These are phyloP conservation scores for Jordanella pulchra DNA, from an alignment of 2,797 vertebrate species.

Conservation along the genomic window DNA sequence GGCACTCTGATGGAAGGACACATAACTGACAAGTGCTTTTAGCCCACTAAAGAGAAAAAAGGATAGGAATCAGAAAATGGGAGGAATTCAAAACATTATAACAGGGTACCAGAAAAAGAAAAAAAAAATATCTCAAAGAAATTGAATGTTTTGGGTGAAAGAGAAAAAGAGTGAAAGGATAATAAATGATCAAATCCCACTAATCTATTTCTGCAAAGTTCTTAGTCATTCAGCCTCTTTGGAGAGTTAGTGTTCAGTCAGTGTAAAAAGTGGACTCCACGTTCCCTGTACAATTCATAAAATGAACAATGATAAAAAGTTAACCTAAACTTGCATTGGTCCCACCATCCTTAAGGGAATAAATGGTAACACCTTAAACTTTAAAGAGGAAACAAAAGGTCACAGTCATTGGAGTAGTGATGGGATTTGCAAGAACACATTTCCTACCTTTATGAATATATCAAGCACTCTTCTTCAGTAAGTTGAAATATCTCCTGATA, in stretches of 20 bases:
- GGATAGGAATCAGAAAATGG: conserved; percentile 20
- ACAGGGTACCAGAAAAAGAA: conserved; percentile 1
- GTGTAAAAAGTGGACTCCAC: conserved; percentile 1
- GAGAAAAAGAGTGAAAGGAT: conserved; percentile 14
- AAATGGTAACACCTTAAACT: conserved; percentile 51
- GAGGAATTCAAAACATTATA: conserved; percentile 23
- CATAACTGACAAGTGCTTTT: conserved; percentile 48
- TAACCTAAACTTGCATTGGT: conserved; percentile 20
- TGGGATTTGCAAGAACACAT: conserved; percentile 49
- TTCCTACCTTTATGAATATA: conserved; percentile 36
- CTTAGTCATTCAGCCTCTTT: background rate
- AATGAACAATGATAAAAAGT: conserved; percentile 20
- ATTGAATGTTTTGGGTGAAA: background rate
- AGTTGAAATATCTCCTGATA: conserved; percentile 52
- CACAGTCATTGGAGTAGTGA: conserved; percentile 38
- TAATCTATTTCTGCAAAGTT: background rate
- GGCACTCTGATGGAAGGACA: conserved; percentile 46
- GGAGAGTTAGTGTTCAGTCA: background rate
- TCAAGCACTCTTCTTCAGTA: conserved; percentile 48
- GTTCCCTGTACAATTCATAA: conserved; percentile 4
- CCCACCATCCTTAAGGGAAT: conserved; percentile 21
- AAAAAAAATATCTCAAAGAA: conserved; percentile 9
- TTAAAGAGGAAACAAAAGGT: conserved; percentile 47
- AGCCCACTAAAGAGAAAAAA: conserved; percentile 25
- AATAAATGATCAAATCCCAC: background rate